Evolutionary conservation across 2,113 vertebrate genomes (phyloP).

Genomic region (Mugil cephalus): DNA sequence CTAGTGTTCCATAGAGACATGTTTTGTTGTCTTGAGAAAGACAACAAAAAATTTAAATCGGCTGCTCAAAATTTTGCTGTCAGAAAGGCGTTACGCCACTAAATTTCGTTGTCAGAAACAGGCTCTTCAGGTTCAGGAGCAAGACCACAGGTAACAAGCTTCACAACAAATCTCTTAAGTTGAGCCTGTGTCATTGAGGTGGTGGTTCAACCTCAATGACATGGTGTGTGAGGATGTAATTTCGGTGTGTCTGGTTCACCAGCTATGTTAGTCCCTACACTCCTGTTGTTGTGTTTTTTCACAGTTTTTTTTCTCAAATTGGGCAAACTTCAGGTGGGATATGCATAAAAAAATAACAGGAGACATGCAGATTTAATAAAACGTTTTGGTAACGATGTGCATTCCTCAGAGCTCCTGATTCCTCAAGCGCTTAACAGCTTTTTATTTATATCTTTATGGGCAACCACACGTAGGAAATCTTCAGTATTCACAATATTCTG

Average conservation of each 20-base stretch:
- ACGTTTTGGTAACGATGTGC: slow-evolving; percentile 13
- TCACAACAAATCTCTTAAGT: slow-evolving; percentile 14
- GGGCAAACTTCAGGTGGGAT: too few relatives aligned
- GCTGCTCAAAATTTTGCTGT: too few relatives aligned
- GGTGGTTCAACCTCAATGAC: slow-evolving; percentile 15
- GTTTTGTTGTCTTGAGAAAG: too few relatives aligned
- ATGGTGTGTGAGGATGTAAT: neutral
- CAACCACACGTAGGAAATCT: neutral
- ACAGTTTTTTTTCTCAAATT: too few relatives aligned
- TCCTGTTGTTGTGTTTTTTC: neutral
- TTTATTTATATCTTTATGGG: neutral
- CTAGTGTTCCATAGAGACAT: neutral
- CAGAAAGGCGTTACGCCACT: too few relatives aligned
- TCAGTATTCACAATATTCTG: slow-evolving; percentile 14
- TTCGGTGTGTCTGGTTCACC: slow-evolving; percentile 10
- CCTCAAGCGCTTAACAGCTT: neutral
- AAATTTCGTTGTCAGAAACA: too few relatives aligned
- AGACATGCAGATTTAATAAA: too few relatives aligned
- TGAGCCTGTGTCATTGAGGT: slow-evolving; percentile 15
- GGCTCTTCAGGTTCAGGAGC: slow-evolving; percentile 5
- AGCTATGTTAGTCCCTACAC: neutral
- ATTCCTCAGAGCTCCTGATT: neutral
- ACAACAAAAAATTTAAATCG: too few relatives aligned
- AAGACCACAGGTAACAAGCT: neutral
- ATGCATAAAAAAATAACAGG: neutral